Evolutionary conservation across 2,113 vertebrate genomes (phyloP), one percentile per base, ranked within the genome.

Genomic region (Perca schrenkii): DNA sequence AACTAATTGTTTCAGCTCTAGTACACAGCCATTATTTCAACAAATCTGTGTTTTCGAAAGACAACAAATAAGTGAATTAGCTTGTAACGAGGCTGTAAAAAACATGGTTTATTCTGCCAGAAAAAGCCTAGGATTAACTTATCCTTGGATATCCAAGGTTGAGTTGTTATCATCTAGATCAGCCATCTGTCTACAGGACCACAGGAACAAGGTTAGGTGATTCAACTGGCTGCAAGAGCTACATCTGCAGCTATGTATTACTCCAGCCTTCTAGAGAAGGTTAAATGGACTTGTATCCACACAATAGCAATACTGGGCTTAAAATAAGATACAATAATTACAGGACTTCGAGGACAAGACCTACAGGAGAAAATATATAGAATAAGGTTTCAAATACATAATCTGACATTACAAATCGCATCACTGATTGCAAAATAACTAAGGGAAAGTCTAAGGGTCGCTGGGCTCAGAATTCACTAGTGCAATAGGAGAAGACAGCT

Each of bases 401-500:
- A 74, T 40, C 19, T 69, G 19, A 16, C 13, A 70, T 82, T 79
- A 46, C 22, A 85, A 31, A 73, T 25, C 0, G 2, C 19, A 46
- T 15, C 16, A 34, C 1, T 47, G 11, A 52, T 47, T 76, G 49
- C 22, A 65, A 49, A 65, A 53, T 22, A 16, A n/a, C 54, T 46
- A 3, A 8, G 3, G 13, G 2, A 65, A 56, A 10, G 40, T 66
- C 7, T 36, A 36, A 56, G 49, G 22, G 11, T 49, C 54, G 19
- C 67, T 31, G 25, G 16, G 65, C 40, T 75, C 56, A 58, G 52
- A 77, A 70, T 78, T 62, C 43, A 69, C n/a, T n/a, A 13, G 70
- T 19, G 67, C 34, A 91, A 92, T 43, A 46, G 66, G 79, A 85
- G 64, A 72, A 65, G 76, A 84, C 79, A 77, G 87, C 84, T 88